phyloP scores from a whole-genome alignment of 2,113 vertebrate species.

The Aplodontia rufa region DNA sequence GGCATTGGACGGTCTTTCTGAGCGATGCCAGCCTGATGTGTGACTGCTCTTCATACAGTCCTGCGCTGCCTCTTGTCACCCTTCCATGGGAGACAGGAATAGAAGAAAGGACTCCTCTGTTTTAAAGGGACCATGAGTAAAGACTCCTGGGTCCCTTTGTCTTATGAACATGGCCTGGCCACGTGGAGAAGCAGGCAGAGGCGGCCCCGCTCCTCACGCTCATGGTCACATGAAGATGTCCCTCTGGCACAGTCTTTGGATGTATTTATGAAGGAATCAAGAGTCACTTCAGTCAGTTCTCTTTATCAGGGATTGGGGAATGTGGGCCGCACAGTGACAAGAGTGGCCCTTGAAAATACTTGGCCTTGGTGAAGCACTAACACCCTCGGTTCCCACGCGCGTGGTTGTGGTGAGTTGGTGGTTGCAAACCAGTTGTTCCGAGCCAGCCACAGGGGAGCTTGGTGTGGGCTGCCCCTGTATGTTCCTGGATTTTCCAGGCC shows the following conservation, averaged over 20 bases:
- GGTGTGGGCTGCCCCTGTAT: neutral
- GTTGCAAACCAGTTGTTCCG: neutral
- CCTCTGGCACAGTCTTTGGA: neutral
- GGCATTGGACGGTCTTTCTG: neutral
- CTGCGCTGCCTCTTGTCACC: neutral
- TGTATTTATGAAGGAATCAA: neutral
- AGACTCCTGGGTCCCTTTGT: neutral
- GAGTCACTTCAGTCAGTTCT: neutral
- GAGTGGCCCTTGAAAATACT: accelerated
- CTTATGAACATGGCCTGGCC: neutral
- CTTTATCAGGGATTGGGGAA: neutral
- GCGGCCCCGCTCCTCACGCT: neutral
- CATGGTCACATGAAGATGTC: accelerated
- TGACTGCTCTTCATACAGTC: neutral
- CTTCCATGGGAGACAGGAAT: neutral
- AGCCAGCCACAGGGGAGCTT: neutral
- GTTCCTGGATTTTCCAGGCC: neutral
- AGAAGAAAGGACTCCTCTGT: neutral
- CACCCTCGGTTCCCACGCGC: neutral
- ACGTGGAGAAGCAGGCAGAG: neutral
- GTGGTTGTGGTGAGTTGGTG: neutral
- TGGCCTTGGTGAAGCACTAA: neutral
- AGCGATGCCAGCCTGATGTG: neutral
- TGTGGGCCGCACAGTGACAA: neutral
- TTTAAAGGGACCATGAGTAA: neutral